phyloP scores from a whole-genome alignment of 2,113 vertebrate genomes.

The Sturnus vulgaris region DNA sequence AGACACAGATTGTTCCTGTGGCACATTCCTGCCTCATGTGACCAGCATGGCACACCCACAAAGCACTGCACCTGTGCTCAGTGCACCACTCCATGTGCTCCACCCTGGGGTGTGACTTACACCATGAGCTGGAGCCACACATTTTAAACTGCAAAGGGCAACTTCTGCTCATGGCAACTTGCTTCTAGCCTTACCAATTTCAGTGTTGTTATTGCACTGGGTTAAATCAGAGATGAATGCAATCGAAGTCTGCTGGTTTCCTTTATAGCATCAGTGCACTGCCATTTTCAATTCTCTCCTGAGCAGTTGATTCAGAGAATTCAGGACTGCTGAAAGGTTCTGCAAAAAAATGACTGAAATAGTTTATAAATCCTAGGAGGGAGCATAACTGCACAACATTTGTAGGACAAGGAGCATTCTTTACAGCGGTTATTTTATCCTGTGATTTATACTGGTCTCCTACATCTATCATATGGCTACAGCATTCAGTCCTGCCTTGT shows the following conservation, averaged over 20 bases:
- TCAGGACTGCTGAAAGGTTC: slow-evolving; percentile 25
- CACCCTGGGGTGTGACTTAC: neutral
- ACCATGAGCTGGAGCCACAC: neutral
- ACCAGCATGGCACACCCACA: neutral
- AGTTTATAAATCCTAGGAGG: slow-evolving; percentile 52
- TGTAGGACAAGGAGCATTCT: slow-evolving; percentile 30
- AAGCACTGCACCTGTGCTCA: neutral
- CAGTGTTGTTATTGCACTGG: neutral
- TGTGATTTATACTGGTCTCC: slow-evolving; percentile 28
- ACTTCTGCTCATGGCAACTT: neutral
- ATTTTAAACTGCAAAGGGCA: neutral
- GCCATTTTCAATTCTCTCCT: slow-evolving; percentile 18
- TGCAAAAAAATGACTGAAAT: slow-evolving; percentile 14
- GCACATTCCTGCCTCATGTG: neutral
- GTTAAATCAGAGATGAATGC: neutral
- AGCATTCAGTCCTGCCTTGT: neutral
- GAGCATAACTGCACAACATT: slow-evolving; percentile 14
- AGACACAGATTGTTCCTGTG: rapidly evolving
- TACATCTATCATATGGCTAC: slow-evolving; percentile 21
- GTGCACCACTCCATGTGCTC: neutral
- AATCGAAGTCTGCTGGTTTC: neutral
- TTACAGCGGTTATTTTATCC: slow-evolving; percentile 17
- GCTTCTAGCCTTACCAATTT: neutral
- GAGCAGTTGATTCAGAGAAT: neutral
- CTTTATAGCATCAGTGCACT: neutral